Base-by-base conservation (phyloP, 2,797 vertebrate genomes). In the Sebastes hopkinsi region DNA sequence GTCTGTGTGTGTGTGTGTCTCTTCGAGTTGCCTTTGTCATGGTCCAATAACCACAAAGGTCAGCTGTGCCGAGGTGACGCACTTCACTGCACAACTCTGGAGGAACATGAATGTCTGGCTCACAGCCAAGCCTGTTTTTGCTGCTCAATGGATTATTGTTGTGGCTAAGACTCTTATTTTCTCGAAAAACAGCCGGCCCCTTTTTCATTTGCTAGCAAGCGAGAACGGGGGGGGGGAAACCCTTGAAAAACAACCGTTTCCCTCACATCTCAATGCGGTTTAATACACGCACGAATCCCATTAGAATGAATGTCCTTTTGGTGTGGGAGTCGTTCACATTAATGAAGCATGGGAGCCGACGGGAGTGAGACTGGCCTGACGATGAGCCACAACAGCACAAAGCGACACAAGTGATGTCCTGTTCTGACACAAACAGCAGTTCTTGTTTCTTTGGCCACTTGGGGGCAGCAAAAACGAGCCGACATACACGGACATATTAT, bases 91-190 rank as follows among this genome's bases (percentile, higher is more conserved):
- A 79, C 83, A 52, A 46, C 87, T 84, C 89, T 78, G 81, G 78
- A 88, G 80, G 69, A 92, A 87, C 85, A 92, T 94, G 93, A 94
- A 92, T 90, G 88, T 82, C 83, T 82, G 95, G 91, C 88, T 65
- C 22, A 0, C 32, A 13, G 81, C 92, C 92, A 86, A 78, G 79
- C 68, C 87, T 76, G 91, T 90, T 90, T 42, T 83, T 32, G 84
- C 86, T 86, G 75, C 91, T 94, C 91, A 95, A 93, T 92, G 88
- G 92, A 88, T 93, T 89, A 92, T 92, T 94, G 93, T 94, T 94
- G 84, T 34, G 56, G 62, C 66, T 81, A 84, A 89, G 88, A 77
- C 81, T 75, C 85, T 86, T 87, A 79, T 71, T 86, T 87, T 87
- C 82, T 80, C 71, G 77, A 77, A 85, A 54, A 91, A 85, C 81